phyloP scores from a whole-genome alignment of 2,797 vertebrate species.

The Phyllotis vaccarum region DNA sequence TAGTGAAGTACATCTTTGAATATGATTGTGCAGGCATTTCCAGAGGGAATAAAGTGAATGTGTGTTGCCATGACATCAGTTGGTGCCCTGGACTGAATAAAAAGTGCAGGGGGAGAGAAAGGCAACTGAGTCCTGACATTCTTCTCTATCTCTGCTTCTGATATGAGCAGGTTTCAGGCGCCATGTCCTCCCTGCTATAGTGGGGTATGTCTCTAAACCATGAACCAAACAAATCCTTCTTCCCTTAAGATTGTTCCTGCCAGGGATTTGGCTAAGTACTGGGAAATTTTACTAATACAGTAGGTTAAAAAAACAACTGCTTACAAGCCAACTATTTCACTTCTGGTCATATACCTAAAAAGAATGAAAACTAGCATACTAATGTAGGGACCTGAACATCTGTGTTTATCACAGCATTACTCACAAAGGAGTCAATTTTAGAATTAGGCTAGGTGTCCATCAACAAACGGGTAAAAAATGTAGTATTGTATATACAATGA shows the following conservation, averaged over 20 bases:
- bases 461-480: not conserved
- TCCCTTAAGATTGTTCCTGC: not conserved
- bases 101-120: not conserved
- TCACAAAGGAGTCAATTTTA: not conserved
- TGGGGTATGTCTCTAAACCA: not conserved
- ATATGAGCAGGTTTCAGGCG: not conserved
- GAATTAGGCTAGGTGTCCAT: not conserved
- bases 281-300: not conserved
- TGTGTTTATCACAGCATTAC: not conserved
- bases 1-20: not conserved
- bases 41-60: not conserved
- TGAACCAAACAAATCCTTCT: not conserved
- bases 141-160: not conserved
- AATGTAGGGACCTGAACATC: not conserved
- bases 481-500: not conserved
- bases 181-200: not conserved
- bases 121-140: not conserved
- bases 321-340: not conserved
- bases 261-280: not conserved
- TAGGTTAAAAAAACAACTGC: not conserved
- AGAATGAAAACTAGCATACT: not conserved
- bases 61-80: not conserved
- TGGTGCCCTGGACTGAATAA: not conserved
- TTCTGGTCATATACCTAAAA: not conserved
- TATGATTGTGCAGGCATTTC: not conserved